A percentile compares a stretch with the other conserved stretches of the same genome.
These are phyloP conservation scores for Troides helena DNA, from an alignment of 2,888 invertebrate genomes.

Conservation along the genomic window DNA sequence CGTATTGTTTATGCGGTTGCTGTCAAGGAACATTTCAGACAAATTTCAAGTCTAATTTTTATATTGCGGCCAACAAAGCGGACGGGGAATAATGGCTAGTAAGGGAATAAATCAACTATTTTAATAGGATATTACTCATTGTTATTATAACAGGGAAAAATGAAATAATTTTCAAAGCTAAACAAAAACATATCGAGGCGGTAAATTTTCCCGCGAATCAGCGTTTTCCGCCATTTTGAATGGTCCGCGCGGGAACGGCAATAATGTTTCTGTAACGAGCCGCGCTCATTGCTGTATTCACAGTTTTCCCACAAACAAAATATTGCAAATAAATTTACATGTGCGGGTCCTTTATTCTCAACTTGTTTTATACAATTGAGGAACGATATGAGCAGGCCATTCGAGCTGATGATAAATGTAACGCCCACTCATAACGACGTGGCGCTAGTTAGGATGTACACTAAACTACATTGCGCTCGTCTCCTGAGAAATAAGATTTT, in stretches of 20 bases:
- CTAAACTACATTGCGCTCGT: too few species aligned
- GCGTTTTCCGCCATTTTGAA: conserved; percentile 38
- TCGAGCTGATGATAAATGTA: too few species aligned
- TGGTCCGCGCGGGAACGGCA: conserved; percentile 39
- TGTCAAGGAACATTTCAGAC: too few species aligned
- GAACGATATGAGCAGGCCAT: too few species aligned
- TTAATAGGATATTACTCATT: neutral
- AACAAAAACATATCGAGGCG: conserved; percentile 29
- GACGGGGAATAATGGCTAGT: too few species aligned
- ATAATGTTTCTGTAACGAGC: conserved; percentile 45
- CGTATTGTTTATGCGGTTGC: too few species aligned
- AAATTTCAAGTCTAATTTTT: too few species aligned
- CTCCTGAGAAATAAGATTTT: too few species aligned
- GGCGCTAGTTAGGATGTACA: too few species aligned
- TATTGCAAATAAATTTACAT: conserved; percentile 41
- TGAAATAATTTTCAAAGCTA: conserved; percentile 6
- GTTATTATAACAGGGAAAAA: conserved; percentile 26
- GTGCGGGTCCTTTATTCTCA: neutral
- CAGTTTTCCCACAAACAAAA: conserved; percentile 37
- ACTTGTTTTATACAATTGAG: too few species aligned
- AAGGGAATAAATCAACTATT: neutral
- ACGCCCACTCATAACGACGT: too few species aligned
- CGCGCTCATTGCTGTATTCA: conserved; percentile 40
- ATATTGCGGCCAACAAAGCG: too few species aligned
- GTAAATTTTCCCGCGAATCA: conserved; percentile 37